Base-by-base conservation (phyloP, 2,113 vertebrate genomes). In the Stegastes partitus region DNA sequence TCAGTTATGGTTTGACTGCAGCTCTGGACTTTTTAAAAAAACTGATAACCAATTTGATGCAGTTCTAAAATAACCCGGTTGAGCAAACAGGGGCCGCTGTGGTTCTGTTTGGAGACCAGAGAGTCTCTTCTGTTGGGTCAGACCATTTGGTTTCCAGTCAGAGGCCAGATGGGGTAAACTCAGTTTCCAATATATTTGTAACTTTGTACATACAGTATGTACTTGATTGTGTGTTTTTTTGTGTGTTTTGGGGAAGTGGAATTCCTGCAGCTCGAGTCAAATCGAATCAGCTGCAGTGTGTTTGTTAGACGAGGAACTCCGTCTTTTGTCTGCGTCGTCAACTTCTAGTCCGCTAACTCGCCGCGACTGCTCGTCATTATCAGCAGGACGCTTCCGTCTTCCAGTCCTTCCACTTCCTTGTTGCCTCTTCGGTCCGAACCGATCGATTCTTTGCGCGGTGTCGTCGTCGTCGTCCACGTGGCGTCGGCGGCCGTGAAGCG, bases 291-390 rank as follows among this genome's bases (percentile, higher is more conserved):
- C 19, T 54, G 23, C 21, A 53, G 18, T 19, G 45, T 66, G 59
- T 64, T 18, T 81, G 57, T 44, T 82, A 39, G 39, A 45, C 25
- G 16, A 58, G 34, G 42, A 23, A 16, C 26, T 68, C 45, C 31
- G n/a, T 15, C 28, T 59, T 50, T 44, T 61, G 49, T 56, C 65
- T 57, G 39, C 22, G 71, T 47, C 58, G 25, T 69, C 73, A 77
- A 47, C 31, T 42, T 71, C 47, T 56, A 70, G 39, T 72, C 6
- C 44, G 64, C 56, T 77, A 70, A 85, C 79, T 84, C 68, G 75
- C 37, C 47, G 16, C 11, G 63, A 81, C 74, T 56, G 57, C 39
- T 28, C 55, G 39, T 78, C 14, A 45, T 67, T 45, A 67, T 67
- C 65, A 73, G 44, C 59, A 63, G 23, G 14, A 69, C 47, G 21